These are phyloP conservation scores for Melanophora roralis DNA, from an alignment of 2,888 invertebrate species.

Conservation along the genomic window DNA sequence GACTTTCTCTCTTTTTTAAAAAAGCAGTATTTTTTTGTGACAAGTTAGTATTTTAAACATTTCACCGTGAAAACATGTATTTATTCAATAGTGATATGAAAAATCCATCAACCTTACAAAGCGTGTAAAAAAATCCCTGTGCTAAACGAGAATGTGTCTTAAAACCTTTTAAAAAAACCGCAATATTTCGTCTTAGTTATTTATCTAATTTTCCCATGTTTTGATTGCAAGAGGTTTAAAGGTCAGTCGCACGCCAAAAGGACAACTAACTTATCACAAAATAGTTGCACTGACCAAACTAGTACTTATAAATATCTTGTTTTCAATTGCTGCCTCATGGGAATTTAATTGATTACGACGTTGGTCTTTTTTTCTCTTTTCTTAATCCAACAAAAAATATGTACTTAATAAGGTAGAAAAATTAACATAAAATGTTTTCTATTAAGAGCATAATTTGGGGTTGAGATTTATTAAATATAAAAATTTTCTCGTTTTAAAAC, in stretches of 20 bases:
- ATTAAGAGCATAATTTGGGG: constrained; percentile 38
- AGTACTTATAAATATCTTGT: constrained; percentile 60
- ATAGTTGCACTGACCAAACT: constrained; percentile 9
- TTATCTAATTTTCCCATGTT: too few species aligned
- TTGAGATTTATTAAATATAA: constrained; percentile 19
- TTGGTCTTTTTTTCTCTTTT: neutral
- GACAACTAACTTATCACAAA: constrained; percentile 12
- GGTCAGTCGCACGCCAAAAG: constrained; percentile 34
- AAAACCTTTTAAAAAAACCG: too few species aligned
- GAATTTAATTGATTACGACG: constrained; percentile 58
- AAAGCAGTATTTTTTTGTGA: too few species aligned
- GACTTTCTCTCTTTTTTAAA: too few species aligned
- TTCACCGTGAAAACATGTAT: too few species aligned
- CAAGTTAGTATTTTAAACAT: too few species aligned
- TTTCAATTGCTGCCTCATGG: constrained; percentile 63
- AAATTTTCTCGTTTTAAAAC: neutral
- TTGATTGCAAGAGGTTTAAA: constrained; percentile 46
- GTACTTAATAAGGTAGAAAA: constrained; percentile 13
- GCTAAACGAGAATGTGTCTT: too few species aligned
- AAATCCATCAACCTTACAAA: too few species aligned
- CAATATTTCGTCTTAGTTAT: too few species aligned
- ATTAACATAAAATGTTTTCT: constrained; percentile 1
- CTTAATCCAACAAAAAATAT: neutral
- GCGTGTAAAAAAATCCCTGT: too few species aligned
- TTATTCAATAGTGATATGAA: too few species aligned